Evolutionary conservation across 2,797 vertebrate species (phyloP).

Genomic region (Pachyuromys duprasi): DNA sequence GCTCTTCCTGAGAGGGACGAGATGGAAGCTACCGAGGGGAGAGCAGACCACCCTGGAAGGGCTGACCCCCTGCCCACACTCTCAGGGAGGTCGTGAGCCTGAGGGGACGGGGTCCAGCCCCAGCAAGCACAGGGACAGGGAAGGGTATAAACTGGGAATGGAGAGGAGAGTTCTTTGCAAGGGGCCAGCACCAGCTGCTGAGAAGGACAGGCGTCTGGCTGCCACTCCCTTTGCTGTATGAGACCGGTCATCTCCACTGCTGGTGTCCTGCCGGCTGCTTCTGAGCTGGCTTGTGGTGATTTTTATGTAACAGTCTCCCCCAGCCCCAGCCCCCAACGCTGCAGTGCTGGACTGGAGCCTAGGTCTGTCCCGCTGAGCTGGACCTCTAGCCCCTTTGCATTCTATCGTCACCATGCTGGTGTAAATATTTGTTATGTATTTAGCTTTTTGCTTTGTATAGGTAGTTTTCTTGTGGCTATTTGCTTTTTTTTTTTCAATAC

Average conservation of each 20-base stretch:
- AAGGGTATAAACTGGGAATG: not conserved
- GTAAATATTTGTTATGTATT: not conserved
- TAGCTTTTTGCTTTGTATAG: conserved; percentile 29
- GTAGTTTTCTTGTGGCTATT: not conserved
- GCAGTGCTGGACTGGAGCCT: not conserved
- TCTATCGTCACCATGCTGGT: not conserved
- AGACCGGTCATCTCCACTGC: not conserved
- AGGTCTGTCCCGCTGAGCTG: not conserved
- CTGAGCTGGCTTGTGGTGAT: not conserved
- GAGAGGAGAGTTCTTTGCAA: not conserved
- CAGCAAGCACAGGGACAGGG: not conserved
- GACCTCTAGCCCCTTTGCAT: not conserved
- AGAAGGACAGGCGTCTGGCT: not conserved
- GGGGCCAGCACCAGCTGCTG: not conserved
- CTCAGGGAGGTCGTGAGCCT: not conserved
- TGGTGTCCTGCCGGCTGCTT: not conserved
- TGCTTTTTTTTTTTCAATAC: not conserved
- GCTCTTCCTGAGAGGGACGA: not conserved
- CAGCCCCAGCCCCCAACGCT: not conserved
- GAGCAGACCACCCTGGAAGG: not conserved
- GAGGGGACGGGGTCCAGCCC: not conserved
- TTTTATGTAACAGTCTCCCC: not conserved
- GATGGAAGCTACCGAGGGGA: not conserved
- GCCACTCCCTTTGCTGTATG: not conserved
- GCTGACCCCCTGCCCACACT: not conserved